Conservation (phyloP, 2,797 vertebrate species). For the Tachyglossus aculeatus region DNA sequence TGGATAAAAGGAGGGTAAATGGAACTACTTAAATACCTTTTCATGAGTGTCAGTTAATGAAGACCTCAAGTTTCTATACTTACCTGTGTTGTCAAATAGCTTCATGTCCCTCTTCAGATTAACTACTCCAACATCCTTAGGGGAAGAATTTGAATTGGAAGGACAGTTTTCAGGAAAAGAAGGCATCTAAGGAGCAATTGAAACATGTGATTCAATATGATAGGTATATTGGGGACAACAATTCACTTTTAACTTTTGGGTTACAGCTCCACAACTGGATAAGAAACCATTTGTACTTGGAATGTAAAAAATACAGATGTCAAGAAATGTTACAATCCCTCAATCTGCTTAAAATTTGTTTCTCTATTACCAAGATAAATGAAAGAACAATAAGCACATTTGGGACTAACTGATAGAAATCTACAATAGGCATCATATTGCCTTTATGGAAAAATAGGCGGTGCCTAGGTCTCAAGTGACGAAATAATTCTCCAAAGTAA, state of each 20-base stretch:
- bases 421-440: too few relatives aligned
- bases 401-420: too few relatives aligned
- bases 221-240: accelerated
- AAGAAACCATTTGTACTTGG: background rate
- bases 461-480: too few relatives aligned
- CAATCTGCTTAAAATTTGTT: background rate
- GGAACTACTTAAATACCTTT: too few relatives aligned
- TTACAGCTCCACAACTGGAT: too few relatives aligned
- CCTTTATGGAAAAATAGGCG: too few relatives aligned
- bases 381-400: too few relatives aligned
- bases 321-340: background rate
- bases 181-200: constrained; percentile 13
- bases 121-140: background rate
- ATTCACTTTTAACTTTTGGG: background rate
- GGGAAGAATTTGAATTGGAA: background rate
- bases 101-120: constrained; percentile 3
- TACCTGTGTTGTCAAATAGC: constrained; percentile 41
- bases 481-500: too few relatives aligned
- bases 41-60: too few relatives aligned
- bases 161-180: background rate
- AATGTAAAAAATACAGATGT: background rate
- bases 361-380: too few relatives aligned
- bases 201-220: background rate
- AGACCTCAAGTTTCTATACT: background rate
- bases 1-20: too few relatives aligned